Conservation (phyloP, 2,797 vertebrate genomes). For the Bothrops alternatus region DNA sequence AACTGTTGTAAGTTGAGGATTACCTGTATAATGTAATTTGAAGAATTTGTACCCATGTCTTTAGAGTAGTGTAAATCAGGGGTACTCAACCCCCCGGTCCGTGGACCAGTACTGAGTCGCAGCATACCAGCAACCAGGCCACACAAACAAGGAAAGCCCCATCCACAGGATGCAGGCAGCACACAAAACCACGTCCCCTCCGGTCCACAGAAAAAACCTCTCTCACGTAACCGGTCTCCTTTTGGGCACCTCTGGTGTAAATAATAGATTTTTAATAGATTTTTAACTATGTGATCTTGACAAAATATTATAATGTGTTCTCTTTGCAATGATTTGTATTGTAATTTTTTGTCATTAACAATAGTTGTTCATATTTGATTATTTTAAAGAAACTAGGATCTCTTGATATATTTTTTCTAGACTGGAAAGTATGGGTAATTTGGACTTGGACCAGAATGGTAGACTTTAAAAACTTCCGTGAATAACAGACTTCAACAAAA, state of each 20-base stretch:
- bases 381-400: neutral
- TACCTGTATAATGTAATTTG: constrained; percentile 10
- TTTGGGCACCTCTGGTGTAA: neutral
- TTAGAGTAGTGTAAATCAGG: neutral
- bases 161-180: no score
- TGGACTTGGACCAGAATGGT: neutral
- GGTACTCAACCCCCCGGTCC: no score
- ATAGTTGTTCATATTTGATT: constrained; percentile 13
- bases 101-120: no score
- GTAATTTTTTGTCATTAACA: neutral
- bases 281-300: constrained; percentile 17
- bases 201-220: no score
- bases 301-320: neutral
- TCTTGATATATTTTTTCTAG: neutral
- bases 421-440: neutral
- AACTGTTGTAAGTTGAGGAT: neutral
- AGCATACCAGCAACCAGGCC: no score
- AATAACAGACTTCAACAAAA: neutral
- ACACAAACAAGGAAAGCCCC: no score
- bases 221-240: no score
- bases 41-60: constrained; percentile 19
- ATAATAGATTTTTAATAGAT: constrained; percentile 10
- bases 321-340: neutral
- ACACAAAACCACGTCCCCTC: no score
- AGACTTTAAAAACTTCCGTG: neutral